Evolutionary conservation across 2,797 vertebrate species (phyloP).

Genomic region (Amblyraja radiata): DNA sequence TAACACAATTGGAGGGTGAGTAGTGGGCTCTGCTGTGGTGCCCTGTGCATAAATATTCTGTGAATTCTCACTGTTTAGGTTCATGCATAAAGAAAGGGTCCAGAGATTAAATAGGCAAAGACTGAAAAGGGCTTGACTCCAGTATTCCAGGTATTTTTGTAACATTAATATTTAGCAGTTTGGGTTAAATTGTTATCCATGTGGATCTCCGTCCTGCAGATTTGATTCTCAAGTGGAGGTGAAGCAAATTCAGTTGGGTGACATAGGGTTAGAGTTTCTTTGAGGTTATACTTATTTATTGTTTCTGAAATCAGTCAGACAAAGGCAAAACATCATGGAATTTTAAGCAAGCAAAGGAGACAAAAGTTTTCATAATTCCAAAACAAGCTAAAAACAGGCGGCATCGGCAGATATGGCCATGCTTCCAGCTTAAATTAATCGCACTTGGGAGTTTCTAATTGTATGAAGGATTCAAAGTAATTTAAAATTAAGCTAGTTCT

Average conservation of each 20-base stretch:
- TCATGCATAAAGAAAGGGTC: not conserved
- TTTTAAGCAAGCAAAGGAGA: not conserved
- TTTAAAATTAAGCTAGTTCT: not conserved
- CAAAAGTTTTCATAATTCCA: not conserved
- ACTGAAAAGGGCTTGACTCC: not conserved
- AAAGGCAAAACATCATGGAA: not conserved
- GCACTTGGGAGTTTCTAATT: not conserved
- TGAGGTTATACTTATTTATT: not conserved
- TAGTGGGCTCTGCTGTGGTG: conserved; percentile 40
- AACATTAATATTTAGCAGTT: not conserved
- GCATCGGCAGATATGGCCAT: not conserved
- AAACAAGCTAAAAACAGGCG: not conserved
- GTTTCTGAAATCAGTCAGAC: not conserved
- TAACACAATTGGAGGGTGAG: conserved; percentile 93
- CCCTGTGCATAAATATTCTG: not conserved
- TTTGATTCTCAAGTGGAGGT: not conserved
- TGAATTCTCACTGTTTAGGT: not conserved
- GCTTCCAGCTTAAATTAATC: not conserved
- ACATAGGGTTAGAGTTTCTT: not conserved
- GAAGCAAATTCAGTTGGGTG: not conserved
- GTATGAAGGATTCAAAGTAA: not conserved
- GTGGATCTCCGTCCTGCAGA: not conserved
- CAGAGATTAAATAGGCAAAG: not conserved
- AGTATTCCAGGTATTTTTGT: not conserved
- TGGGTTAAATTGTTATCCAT: not conserved